Evolutionary conservation across 2,113 vertebrate genomes (phyloP).

Genomic region (Prolemur simus): DNA sequence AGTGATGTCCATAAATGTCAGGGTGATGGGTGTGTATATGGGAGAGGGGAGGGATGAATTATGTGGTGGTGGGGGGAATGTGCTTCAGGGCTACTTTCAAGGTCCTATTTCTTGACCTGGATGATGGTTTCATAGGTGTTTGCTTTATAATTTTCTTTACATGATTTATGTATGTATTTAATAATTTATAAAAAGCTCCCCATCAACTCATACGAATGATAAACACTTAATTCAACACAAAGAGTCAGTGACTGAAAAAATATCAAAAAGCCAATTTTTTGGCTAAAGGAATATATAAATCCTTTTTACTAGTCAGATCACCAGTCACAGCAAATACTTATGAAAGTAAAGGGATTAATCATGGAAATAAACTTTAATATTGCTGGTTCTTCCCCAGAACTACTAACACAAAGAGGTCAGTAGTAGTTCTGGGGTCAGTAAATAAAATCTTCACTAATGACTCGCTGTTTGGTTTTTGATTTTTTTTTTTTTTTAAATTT

Average conservation of each 20-base stretch:
- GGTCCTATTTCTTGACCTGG: not conserved
- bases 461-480: no score
- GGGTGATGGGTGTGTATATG: not conserved
- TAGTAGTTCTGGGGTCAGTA: not conserved
- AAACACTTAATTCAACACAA: slow-evolving; percentile 1
- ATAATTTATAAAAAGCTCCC: not conserved
- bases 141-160: not conserved
- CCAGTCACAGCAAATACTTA: not conserved
- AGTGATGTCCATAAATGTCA: not conserved
- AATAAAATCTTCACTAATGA: not conserved
- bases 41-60: not conserved
- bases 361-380: not conserved
- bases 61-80: not conserved
- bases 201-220: not conserved
- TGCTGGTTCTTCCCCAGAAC: not conserved
- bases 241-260: not conserved
- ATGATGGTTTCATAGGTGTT: not conserved
- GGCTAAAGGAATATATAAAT: not conserved
- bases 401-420: not conserved
- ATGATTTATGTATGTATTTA: not conserved
- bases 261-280: not conserved
- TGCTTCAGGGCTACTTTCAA: not conserved
- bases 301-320: not conserved
- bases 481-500: not conserved
- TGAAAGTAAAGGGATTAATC: not conserved